These are phyloP conservation scores for Ischnura elegans DNA, from an alignment of 2,888 invertebrate species.

Conservation along the genomic window DNA sequence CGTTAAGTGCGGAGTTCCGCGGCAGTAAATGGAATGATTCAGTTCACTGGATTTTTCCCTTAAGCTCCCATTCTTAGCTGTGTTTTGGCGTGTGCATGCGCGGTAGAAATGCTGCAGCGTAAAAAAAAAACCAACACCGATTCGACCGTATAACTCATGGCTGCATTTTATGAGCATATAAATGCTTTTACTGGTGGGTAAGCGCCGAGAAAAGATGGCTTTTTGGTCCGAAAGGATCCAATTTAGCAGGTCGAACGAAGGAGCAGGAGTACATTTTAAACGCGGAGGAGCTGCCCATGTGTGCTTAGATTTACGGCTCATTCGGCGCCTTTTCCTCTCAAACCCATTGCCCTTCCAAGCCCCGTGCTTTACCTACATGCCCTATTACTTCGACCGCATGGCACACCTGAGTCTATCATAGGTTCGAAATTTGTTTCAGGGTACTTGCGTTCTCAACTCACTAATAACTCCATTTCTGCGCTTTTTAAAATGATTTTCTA, in stretches of 20 bases:
- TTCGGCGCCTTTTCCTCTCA: not conserved
- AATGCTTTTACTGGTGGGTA: conserved; percentile 29
- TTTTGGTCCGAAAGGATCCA: conserved; percentile 12
- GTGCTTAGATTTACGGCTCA: conserved; percentile 19
- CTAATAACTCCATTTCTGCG: no score
- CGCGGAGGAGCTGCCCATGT: conserved; percentile 1
- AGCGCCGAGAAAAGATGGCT: conserved; percentile 40
- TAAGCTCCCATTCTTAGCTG: not conserved
- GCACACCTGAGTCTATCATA: not conserved
- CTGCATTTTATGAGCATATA: conserved; percentile 6
- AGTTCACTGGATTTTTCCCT: not conserved
- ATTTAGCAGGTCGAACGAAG: conserved; percentile 51
- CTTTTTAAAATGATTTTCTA: no score
- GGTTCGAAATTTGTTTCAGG: no score
- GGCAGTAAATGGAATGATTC: conserved; percentile 31
- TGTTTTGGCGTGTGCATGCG: not conserved
- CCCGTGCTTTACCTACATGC: not conserved
- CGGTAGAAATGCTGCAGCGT: not conserved
- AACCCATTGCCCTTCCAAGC: not conserved
- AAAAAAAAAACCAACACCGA: not conserved
- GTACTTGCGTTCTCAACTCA: no score
- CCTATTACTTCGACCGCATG: not conserved
- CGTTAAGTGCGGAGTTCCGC: not conserved
- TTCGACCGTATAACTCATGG: conserved; percentile 32
- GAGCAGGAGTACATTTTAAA: conserved; percentile 48